Base-by-base conservation (phyloP, 2,113 vertebrate species). In the Trichomycterus rosablanca region DNA sequence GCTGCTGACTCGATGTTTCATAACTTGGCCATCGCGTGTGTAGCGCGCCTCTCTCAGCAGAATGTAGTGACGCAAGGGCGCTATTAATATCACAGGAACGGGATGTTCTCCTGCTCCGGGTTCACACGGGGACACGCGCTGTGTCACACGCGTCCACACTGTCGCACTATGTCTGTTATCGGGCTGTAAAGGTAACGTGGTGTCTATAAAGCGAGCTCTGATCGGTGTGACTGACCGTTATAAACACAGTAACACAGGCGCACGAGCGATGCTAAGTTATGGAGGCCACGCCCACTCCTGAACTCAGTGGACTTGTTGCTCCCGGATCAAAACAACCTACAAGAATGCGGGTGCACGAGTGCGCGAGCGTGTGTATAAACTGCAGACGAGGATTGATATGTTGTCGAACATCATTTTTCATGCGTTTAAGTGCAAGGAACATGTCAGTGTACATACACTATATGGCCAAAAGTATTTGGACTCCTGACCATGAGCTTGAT, bases 21-120 rank as follows among this genome's bases (percentile, higher is more conserved):
- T 77, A 74, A 80, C 63, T 68, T 81, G 78, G 71, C 81, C 71
- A 65, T 84, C 72, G 85, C 84, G 84, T 85, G 89, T 80, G 80
- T 74, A 64, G 65, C 74, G 23, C 66, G 66, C 77, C 74, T 68
- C 71, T 80, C 77, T 19, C 68, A 62, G 73, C 82, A 80, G 79
- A 76, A 73, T 80, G 81, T 67, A 78, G 82, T 89, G 87, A 89
- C 85, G 87, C 85, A 88, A 74, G 55, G 59, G 42, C 58, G 74
- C 88, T 89, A 90, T 87, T 87, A 88, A 89, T 88, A 91, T 80
- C 82, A 26, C 78, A 53, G 75, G 83, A 83, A 84, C 83, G 75
- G 87, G 83, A 87, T 83, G 80, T 84, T 81, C 84, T 79, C 70
- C 73, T n/a, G 74, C 75, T 65, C 71, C 18, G 83, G 87, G 88